Evolutionary conservation across 1,140 invertebrate genomes (phyloP).

Genomic region (Brachionus koreanus): DNA sequence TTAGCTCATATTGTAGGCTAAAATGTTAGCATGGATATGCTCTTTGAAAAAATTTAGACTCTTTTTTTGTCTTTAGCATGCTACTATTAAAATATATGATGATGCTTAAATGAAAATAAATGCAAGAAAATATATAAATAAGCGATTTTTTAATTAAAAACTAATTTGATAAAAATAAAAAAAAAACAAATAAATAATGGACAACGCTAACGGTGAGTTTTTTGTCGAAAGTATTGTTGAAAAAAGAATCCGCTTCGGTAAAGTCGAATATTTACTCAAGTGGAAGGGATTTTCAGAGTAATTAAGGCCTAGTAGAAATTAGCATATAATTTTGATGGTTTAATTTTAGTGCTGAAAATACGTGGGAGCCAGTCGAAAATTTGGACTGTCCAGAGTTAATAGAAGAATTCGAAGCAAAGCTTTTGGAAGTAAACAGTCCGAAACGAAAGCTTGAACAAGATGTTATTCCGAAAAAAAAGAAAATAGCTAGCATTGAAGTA

Average conservation of each 20-base stretch:
- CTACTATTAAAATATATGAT: neutral
- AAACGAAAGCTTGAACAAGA: conserved; percentile 51
- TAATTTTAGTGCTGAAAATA: conserved; percentile 4
- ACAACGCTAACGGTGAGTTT: conserved; percentile 70
- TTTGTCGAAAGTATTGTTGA: conserved; percentile 86
- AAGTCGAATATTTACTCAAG: conserved; percentile 81
- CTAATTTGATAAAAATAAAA: neutral
- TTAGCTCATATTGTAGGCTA: neutral
- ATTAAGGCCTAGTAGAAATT: neutral
- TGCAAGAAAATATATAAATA: neutral
- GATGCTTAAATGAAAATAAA: neutral
- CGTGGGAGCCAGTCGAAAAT: conserved; percentile 58
- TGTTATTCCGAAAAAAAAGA: conserved; percentile 24
- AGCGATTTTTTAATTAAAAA: neutral
- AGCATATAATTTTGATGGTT: neutral
- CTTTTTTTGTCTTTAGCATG: neutral
- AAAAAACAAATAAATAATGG: neutral
- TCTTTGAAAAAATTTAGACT: neutral
- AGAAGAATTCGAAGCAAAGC: conserved; percentile 72
- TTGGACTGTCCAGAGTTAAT: conserved; percentile 88
- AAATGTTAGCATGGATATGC: neutral
- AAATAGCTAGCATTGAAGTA: neutral
- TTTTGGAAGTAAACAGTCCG: conserved; percentile 50
- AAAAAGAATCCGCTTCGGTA: conserved; percentile 70
- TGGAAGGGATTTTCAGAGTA: conserved; percentile 77